Conservation (phyloP, 2,797 vertebrate species). For the Schizothorax lantsangensis region DNA sequence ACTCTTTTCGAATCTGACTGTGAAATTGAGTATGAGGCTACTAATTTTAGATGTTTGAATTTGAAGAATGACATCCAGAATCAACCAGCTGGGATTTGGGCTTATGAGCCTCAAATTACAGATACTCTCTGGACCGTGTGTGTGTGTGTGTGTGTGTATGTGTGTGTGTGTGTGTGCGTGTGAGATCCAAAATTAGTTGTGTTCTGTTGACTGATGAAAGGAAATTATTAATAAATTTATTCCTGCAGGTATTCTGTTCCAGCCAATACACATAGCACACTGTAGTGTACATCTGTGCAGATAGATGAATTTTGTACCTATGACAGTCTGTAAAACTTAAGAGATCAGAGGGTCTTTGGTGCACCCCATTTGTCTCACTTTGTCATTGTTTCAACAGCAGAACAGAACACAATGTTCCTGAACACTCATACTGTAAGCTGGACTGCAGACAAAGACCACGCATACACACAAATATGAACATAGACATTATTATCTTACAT, state of each 20-base stretch:
- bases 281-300: background rate
- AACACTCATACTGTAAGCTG: background rate
- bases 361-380: background rate
- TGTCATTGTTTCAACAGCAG: slow-evolving; percentile 13
- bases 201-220: background rate
- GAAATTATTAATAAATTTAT: background rate
- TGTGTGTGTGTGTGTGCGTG: background rate
- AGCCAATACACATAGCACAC: background rate
- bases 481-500: background rate
- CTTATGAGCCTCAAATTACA: background rate
- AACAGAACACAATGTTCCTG: background rate
- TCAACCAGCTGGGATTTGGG: background rate
- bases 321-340: background rate
- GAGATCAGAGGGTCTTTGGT: background rate
- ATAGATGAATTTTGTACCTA: background rate
- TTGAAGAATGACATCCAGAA: background rate
- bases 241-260: background rate
- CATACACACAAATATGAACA: background rate
- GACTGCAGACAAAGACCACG: background rate
- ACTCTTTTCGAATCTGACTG: background rate
- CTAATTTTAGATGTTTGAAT: background rate
- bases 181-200: background rate
- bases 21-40: background rate
- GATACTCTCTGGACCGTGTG: background rate
- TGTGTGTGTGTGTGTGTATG: background rate